Evolutionary conservation across 2,113 vertebrate genomes (phyloP), one percentile per base, ranked within the genome.

Genomic region (Cyphomyrus discorhynchus): DNA sequence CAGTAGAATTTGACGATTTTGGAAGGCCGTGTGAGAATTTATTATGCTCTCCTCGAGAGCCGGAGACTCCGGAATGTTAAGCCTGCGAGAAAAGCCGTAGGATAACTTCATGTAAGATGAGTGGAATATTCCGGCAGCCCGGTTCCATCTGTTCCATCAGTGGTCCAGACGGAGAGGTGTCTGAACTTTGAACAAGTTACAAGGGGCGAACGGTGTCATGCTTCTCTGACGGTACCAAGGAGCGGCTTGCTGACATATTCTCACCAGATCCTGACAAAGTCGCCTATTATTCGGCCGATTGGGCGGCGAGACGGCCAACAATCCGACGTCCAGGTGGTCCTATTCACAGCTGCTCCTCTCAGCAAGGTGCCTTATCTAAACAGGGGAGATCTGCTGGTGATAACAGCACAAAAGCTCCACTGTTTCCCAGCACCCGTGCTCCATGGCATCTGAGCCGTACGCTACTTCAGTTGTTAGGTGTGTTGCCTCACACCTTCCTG

Each of bases 41-140:
- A 86, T 49, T 50, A 86, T 3, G 46, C 11, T 47, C 47, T 15
- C 21, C 46, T 24, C 46, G 6, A 1, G 19, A 49, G 82, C 45
- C 83, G 45, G 42, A 19, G 11, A 27, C 83, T 85, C 83, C 45
- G 83, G 83, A 86, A 86, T 86, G n/a, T 86, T 86, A 50, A 86
- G 83, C 83, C 24, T 86, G 47, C 83, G n/a, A 50, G 83, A 24
- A 45, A 27, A 50, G 83, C 21, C 46, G 10, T 47, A 50, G 21
- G 83, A n/a, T 86, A 47, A 49, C 46, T 86, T 50, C 47, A 87
- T 87, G 31, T 56, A 56, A 19, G 47, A 56, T 35, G 47, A 52
- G 5, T 31, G 47, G 50, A 56, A 35, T 56, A 39, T 86, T 31
- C 24, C 31, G 11, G 85, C 49, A 35, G 49, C 47, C 49, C 47